Conservation (phyloP, 2,888 invertebrate species). For the Pherbina coryleti region DNA sequence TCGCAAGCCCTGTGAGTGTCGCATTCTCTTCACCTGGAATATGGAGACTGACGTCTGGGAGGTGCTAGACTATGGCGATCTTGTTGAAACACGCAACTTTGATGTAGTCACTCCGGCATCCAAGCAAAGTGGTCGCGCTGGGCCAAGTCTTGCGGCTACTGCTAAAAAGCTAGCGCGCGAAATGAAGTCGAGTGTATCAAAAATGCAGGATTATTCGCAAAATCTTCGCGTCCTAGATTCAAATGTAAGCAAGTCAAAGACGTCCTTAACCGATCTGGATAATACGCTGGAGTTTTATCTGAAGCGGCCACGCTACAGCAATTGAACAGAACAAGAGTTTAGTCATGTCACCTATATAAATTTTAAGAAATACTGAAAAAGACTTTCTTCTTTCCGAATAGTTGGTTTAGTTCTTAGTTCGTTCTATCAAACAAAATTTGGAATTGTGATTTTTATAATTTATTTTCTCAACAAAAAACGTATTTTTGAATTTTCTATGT, state of each 20-base stretch:
- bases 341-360: too few relatives aligned
- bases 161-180: slow-evolving; percentile 65
- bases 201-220: slow-evolving; percentile 61
- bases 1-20: slow-evolving; percentile 67
- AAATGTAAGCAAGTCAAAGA: slow-evolving; percentile 67
- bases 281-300: slow-evolving; percentile 68
- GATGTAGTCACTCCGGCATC: slow-evolving; percentile 44
- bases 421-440: background rate
- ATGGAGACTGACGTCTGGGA: slow-evolving; percentile 68
- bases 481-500: background rate
- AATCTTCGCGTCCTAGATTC: slow-evolving; percentile 67
- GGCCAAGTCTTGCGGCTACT: slow-evolving; percentile 58
- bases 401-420: background rate
- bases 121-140: slow-evolving; percentile 44
- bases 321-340: slow-evolving; percentile 28
- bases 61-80: slow-evolving; percentile 67
- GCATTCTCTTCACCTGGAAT: slow-evolving; percentile 69
- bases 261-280: slow-evolving; percentile 63
- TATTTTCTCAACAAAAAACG: background rate
- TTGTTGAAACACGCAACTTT: slow-evolving; percentile 58
- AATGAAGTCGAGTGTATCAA: slow-evolving; percentile 56
- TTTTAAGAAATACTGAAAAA: too few relatives aligned
- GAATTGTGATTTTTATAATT: background rate
- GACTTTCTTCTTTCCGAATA: too few relatives aligned
- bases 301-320: slow-evolving; percentile 54